Evolutionary conservation across 1,140 invertebrate genomes (phyloP).

Genomic region (Thalassaphorura encarpata): DNA sequence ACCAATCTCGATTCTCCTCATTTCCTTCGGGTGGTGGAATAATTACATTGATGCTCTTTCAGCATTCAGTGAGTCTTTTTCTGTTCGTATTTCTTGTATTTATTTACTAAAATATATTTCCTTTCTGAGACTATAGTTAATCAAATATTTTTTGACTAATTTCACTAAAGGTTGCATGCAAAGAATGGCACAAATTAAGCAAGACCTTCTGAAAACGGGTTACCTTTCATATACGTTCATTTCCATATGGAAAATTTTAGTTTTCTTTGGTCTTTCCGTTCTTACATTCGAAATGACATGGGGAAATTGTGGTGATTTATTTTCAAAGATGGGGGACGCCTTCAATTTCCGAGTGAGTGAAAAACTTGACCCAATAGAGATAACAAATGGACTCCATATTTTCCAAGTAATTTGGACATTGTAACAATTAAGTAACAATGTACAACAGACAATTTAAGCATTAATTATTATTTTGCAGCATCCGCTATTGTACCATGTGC

Average conservation of each 20-base stretch:
- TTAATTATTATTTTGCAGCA: neutral
- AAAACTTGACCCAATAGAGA: too few relatives aligned
- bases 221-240: slow-evolving; percentile 41
- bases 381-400: too few relatives aligned
- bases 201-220: slow-evolving; percentile 36
- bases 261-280: slow-evolving; percentile 35
- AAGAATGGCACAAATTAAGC: slow-evolving; percentile 36
- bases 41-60: too few relatives aligned
- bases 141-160: too few relatives aligned
- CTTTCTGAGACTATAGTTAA: too few relatives aligned
- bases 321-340: neutral
- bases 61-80: slow-evolving; percentile 34
- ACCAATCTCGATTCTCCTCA: slow-evolving; percentile 40
- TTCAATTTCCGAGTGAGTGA: slow-evolving; percentile 1
- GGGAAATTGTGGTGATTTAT: neutral
- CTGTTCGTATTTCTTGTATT: slow-evolving; percentile 6
- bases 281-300: neutral
- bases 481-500: neutral
- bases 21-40: slow-evolving; percentile 46
- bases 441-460: too few relatives aligned
- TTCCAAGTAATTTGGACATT: too few relatives aligned
- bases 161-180: too few relatives aligned
- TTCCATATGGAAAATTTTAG: slow-evolving; percentile 36
- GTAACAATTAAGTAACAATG: too few relatives aligned
- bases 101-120: too few relatives aligned